Evolutionary conservation across 2,113 vertebrate genomes (phyloP).

Genomic region (Megaceryle maxima): DNA sequence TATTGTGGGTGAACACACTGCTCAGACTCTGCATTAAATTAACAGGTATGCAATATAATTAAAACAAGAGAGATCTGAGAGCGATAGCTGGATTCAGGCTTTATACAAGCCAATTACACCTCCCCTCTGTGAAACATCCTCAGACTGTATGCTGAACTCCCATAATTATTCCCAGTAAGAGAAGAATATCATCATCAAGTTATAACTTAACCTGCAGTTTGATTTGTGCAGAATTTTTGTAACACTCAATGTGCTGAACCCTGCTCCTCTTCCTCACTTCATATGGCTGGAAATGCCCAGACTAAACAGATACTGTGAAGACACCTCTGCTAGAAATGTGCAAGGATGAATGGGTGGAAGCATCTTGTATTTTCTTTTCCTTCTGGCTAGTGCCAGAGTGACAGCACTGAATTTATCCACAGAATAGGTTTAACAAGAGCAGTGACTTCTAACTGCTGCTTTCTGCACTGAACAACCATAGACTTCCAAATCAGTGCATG

Average conservation of each 20-base stretch:
- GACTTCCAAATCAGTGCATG: not conserved
- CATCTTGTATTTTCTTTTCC: not conserved
- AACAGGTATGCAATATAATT: not conserved
- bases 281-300: not conserved
- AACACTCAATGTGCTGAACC: not conserved
- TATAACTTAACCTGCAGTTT: not conserved
- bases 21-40: not conserved
- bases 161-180: not conserved
- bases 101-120: not conserved
- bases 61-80: not conserved
- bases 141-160: not conserved
- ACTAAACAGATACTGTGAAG: not conserved
- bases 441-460: not conserved
- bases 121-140: not conserved
- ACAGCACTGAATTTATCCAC: not conserved
- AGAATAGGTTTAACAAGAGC: not conserved
- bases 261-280: not conserved
- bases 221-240: not conserved
- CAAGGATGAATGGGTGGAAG: not conserved
- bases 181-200: slow-evolving; percentile 22
- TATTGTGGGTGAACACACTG: not conserved
- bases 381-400: not conserved
- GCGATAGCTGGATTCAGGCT: not conserved
- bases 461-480: not conserved
- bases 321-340: not conserved